Base-by-base conservation (phyloP, 2,888 invertebrate species). In the Tineola bisselliella region DNA sequence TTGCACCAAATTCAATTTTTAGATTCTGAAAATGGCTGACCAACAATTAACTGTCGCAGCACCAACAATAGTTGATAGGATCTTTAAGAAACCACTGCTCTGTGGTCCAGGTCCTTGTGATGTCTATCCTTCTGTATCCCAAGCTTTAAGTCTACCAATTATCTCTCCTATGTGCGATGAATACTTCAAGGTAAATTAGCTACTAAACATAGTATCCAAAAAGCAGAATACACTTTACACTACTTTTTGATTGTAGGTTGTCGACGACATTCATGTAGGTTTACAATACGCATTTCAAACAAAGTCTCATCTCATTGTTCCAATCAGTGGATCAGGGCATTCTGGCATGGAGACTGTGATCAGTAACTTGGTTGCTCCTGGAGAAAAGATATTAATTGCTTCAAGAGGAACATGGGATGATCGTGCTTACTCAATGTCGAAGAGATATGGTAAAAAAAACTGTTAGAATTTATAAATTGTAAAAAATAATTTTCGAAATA, bases 281-380 rank as follows among this genome's bases (percentile, higher is more conserved):
- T 81, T 97, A 18, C 91, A 92, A 70, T 97, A 97, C 73, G 81
- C 91, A 6, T 97, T 97, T 72, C 97, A 97, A 89, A 97, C 97
- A 0, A 87, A 84, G 56, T 96, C 94, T 73, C 84, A 89, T 17
- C 83, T 94, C 65, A 95, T 96, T 0, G 87, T 97, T 66, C 94
- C 93, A 19, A 81, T 96, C 44, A 94, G 94, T 69, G 93, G 93
- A 0, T 89, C 93, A 0, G 94, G 93, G 0, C 93, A 94, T 74
- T 83, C 88, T 0, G 94, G 91, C 6, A 95, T 97, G 93, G 97
- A 97, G 72, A 89, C 95, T 0, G 89, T 94, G 1, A 88, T 96
- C 61, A 90, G 90, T 66, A 97, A 97, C 81, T 77, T 97, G 31
- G 75, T 97, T 18, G 94, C 92, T 69, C 90, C 91, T 0, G 91